Evolutionary conservation across 2,888 invertebrate species (phyloP).

Genomic region (Phymatocera aterrima): DNA sequence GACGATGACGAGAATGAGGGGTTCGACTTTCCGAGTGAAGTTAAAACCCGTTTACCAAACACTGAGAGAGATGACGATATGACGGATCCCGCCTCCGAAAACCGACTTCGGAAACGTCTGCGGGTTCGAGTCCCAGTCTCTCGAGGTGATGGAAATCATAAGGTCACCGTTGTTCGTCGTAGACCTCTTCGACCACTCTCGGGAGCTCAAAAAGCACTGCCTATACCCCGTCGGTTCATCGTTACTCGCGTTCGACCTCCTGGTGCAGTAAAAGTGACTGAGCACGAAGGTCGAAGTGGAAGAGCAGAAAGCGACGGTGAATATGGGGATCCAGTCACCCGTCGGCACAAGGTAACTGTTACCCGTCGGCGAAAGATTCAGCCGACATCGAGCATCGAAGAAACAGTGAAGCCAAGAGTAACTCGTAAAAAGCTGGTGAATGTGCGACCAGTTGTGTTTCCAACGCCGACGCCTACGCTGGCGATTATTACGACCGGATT

Average conservation of each 20-base stretch:
- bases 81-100: conserved; percentile 30
- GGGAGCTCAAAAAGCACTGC: conserved; percentile 16
- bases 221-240: conserved; percentile 63
- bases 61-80: conserved; percentile 51
- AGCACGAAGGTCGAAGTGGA: conserved; percentile 31
- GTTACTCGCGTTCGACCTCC: conserved; percentile 66
- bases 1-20: conserved; percentile 4
- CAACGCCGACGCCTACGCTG: conserved; percentile 63
- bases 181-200: conserved; percentile 64
- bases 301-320: conserved; percentile 9
- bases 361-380: conserved; percentile 69
- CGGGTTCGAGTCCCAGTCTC: conserved; percentile 71
- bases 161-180: conserved; percentile 68
- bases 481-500: conserved; percentile 72
- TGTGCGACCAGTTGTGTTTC: conserved; percentile 62
- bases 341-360: conserved; percentile 67
- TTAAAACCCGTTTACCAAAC: conserved; percentile 64
- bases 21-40: not conserved
- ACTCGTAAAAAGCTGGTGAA: conserved; percentile 69
- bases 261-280: conserved; percentile 53
- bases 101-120: conserved; percentile 65
- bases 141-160: conserved; percentile 64
- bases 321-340: not conserved
- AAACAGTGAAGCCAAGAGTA: conserved; percentile 53
- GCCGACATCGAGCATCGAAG: conserved; percentile 56